Evolutionary conservation across 2,797 vertebrate genomes (phyloP).

Genomic region (Halcyon chelicuti): DNA sequence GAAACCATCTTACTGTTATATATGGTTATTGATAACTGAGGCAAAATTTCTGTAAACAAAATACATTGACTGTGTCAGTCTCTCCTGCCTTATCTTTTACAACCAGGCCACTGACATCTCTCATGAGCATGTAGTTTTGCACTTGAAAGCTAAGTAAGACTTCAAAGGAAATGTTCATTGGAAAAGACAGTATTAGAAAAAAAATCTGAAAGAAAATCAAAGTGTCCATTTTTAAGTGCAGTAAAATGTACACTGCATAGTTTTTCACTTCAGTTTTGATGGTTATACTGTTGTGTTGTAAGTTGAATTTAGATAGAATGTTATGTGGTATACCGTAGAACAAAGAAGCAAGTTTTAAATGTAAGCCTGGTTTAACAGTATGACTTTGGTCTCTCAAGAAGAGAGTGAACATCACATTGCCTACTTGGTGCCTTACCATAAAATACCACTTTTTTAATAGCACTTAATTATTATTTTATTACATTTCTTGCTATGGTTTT

Average conservation of each 20-base stretch:
- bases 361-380: not conserved
- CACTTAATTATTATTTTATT: not conserved
- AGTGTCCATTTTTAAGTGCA: not conserved
- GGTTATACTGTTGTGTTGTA: not conserved
- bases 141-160: not conserved
- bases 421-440: not conserved
- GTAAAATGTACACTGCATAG: not conserved
- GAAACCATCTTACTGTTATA: constrained; percentile 63
- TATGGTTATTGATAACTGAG: constrained; percentile 61
- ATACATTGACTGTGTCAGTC: constrained; percentile 26
- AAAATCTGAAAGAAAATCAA: not conserved
- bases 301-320: not conserved
- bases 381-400: not conserved
- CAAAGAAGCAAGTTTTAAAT: not conserved
- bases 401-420: not conserved
- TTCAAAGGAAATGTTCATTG: constrained; percentile 40
- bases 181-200: not conserved
- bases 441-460: not conserved
- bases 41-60: constrained; percentile 68
- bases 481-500: not conserved
- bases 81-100: constrained; percentile 54
- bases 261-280: not conserved
- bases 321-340: not conserved
- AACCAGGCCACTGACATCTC: constrained; percentile 25
- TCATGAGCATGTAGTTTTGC: not conserved